phyloP scores from a whole-genome alignment of 1,140 invertebrate genomes.

The Papilio dardanus region DNA sequence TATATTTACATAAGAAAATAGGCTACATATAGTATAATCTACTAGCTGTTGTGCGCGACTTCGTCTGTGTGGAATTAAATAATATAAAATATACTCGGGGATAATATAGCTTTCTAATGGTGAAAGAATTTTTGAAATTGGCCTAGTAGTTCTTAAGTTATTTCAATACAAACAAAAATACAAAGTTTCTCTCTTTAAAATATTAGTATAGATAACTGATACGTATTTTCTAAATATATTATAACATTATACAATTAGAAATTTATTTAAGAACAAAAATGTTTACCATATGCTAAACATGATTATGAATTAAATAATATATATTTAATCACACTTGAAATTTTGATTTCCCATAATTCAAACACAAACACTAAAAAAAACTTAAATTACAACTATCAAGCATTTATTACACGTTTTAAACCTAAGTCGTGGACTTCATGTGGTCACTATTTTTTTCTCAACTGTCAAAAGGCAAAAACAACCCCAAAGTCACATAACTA shows the following conservation, averaged over 20 bases:
- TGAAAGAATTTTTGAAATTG: too few relatives aligned
- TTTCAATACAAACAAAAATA: too few relatives aligned
- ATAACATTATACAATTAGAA: too few relatives aligned
- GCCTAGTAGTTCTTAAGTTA: too few relatives aligned
- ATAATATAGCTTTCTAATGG: too few relatives aligned
- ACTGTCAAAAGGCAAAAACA: constrained; percentile 51
- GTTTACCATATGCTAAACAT: not conserved
- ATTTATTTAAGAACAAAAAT: too few relatives aligned
- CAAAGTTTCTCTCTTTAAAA: too few relatives aligned
- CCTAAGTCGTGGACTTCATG: constrained; percentile 31
- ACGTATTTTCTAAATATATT: too few relatives aligned
- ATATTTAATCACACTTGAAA: not conserved
- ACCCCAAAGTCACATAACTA: constrained; percentile 51
- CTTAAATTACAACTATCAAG: not conserved
- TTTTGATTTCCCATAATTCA: not conserved
- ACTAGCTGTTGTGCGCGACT: too few relatives aligned
- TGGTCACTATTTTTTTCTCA: constrained; percentile 26
- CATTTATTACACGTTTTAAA: constrained; percentile 19
- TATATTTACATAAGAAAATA: not conserved
- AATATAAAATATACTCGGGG: too few relatives aligned
- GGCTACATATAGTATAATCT: not conserved
- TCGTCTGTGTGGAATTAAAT: too few relatives aligned
- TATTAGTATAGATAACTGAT: too few relatives aligned
- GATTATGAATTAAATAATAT: not conserved
- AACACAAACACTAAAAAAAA: not conserved